Conservation (phyloP, 2,888 invertebrate species). For the Drosophila affinis region DNA sequence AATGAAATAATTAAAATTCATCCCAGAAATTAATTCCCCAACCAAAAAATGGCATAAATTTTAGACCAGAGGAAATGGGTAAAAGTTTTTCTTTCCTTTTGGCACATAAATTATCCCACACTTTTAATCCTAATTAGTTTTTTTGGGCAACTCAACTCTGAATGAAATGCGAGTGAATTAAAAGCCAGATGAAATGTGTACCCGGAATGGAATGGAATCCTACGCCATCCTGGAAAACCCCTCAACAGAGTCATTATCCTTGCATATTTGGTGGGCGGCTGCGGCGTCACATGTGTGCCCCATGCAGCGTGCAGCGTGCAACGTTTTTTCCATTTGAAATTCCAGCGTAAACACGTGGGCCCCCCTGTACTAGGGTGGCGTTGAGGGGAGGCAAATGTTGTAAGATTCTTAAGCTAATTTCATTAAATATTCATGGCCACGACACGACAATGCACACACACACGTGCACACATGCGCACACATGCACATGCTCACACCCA, state of each 20-base stretch:
- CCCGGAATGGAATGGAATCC: neutral
- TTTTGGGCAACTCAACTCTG: neutral
- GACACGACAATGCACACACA: slow-evolving; percentile 50
- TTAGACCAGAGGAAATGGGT: neutral
- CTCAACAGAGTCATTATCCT: slow-evolving; percentile 19
- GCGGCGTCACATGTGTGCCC: slow-evolving; percentile 14
- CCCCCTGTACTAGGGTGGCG: slow-evolving; percentile 25
- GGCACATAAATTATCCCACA: neutral
- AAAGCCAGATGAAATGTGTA: slow-evolving; percentile 14
- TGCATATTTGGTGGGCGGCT: slow-evolving; percentile 34
- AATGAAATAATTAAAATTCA: neutral
- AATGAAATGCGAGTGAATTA: neutral
- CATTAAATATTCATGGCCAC: slow-evolving; percentile 76
- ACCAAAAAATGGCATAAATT: neutral
- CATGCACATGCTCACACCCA: slow-evolving; percentile 5
- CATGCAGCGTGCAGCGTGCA: slow-evolving; percentile 12
- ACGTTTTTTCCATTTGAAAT: slow-evolving; percentile 27
- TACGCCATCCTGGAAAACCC: neutral
- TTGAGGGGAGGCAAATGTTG: slow-evolving; percentile 38
- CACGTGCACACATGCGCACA: neutral
- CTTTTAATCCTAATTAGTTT: neutral
- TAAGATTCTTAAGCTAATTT: slow-evolving; percentile 72
- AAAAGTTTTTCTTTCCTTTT: neutral
- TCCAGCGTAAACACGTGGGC: slow-evolving; percentile 38
- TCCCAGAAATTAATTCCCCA: neutral